Evolutionary conservation across 2,797 vertebrate genomes (phyloP).

Genomic region (Neomorphus geoffroyi): DNA sequence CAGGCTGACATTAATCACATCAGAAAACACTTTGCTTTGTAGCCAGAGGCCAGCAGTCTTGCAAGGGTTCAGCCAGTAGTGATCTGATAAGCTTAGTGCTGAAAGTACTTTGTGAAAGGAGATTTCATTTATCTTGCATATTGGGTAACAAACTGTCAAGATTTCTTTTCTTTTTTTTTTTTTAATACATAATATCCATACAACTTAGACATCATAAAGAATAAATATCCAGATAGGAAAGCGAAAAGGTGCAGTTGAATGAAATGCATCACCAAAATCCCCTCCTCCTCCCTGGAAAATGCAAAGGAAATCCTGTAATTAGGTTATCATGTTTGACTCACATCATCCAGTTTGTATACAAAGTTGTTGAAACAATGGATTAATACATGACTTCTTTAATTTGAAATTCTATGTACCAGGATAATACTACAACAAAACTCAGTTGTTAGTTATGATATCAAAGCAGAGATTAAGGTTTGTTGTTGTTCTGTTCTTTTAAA

Average conservation of each 20-base stretch:
- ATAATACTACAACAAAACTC: background rate
- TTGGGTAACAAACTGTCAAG: conserved; percentile 18
- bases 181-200: background rate
- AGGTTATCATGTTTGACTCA: background rate
- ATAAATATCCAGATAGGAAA: background rate
- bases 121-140: conserved; percentile 53
- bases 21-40: conserved; percentile 41
- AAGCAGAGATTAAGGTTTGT: background rate
- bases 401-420: background rate
- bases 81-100: conserved; percentile 51
- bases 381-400: background rate
- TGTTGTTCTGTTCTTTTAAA: background rate
- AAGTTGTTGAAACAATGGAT: background rate
- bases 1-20: conserved; percentile 49
- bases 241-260: background rate
- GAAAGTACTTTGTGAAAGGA: conserved; percentile 23
- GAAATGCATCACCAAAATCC: background rate
- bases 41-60: background rate
- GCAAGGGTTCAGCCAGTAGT: conserved; percentile 15
- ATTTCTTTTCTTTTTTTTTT: conserved; percentile 23
- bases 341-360: background rate
- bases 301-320: background rate
- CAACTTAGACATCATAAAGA: background rate
- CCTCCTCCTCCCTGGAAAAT: background rate
- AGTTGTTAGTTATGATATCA: background rate